Percentiles rank a stretch among this genome's conserved stretches.
phyloP scores from a whole-genome alignment of 2,113 vertebrate genomes.

The Dicentrarchus labrax region DNA sequence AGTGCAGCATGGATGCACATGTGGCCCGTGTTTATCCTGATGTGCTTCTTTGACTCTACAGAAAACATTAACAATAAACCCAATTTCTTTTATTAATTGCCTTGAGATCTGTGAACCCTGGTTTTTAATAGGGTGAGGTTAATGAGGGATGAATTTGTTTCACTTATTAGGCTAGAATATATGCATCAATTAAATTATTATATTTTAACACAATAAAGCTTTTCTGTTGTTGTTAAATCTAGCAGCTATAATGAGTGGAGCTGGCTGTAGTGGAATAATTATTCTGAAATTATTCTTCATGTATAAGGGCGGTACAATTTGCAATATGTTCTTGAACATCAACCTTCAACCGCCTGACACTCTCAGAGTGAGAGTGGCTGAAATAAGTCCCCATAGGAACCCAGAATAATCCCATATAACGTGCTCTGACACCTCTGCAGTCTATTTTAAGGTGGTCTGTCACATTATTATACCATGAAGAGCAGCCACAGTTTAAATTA shows the following conservation, averaged over 20 bases:
- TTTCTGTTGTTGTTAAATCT: too few species aligned
- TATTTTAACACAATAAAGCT: not conserved
- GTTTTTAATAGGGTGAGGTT: not conserved
- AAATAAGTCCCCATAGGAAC: slow-evolving; percentile 40
- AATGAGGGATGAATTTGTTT: not conserved
- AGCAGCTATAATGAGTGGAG: not conserved
- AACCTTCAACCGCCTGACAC: slow-evolving; percentile 15
- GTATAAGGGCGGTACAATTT: not conserved
- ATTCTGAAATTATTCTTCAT: not conserved
- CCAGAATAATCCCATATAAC: slow-evolving; percentile 51
- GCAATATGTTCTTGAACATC: slow-evolving; percentile 11
- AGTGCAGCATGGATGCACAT: slow-evolving; percentile 21
- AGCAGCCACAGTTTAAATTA: slow-evolving; percentile 29
- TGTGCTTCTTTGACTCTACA: slow-evolving; percentile 9
- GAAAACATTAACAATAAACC: not conserved
- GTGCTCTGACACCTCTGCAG: slow-evolving; percentile 46
- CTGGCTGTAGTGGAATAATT: not conserved
- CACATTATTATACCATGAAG: slow-evolving; percentile 26
- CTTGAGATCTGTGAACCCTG: not conserved
- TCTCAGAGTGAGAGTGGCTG: slow-evolving; percentile 10
- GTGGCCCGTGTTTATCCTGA: slow-evolving; percentile 16
- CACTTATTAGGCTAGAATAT: not conserved
- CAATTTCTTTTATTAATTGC: not conserved
- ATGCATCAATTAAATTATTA: not conserved
- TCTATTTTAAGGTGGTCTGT: slow-evolving; percentile 65